phyloP scores from a whole-genome alignment of 2,797 vertebrate genomes.

The Limosa lapponica region DNA sequence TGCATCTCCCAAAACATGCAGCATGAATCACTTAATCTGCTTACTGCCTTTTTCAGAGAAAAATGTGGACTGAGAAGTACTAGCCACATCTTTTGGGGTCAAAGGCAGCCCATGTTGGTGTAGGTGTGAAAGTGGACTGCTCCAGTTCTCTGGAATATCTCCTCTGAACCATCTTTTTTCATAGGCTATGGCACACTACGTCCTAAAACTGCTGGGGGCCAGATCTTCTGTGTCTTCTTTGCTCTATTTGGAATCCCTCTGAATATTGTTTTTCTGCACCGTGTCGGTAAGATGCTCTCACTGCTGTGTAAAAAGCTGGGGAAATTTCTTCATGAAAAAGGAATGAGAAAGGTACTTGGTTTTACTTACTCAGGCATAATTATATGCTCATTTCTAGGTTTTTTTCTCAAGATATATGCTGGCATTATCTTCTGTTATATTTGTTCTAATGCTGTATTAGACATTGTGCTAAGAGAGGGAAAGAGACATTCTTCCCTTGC shows the following conservation, averaged over 20 bases:
- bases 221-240: constrained; percentile 76
- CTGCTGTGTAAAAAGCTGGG: constrained; percentile 59
- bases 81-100: not conserved
- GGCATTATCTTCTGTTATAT: not conserved
- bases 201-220: constrained; percentile 71
- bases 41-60: not conserved
- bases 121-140: not conserved
- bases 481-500: not conserved
- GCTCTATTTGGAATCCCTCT: constrained; percentile 75
- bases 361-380: not conserved
- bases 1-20: not conserved
- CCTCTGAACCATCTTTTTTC: not conserved
- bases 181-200: constrained; percentile 69
- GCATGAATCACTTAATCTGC: not conserved
- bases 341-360: constrained; percentile 68
- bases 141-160: not conserved
- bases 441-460: not conserved
- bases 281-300: constrained; percentile 63
- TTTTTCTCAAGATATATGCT: not conserved
- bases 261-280: constrained; percentile 73
- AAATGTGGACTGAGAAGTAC: not conserved
- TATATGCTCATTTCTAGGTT: not conserved
- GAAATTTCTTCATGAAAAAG: constrained; percentile 60
- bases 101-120: not conserved
- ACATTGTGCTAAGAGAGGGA: not conserved